Conservation (phyloP, 2,113 vertebrate genomes). For the Menidia beryllina region DNA sequence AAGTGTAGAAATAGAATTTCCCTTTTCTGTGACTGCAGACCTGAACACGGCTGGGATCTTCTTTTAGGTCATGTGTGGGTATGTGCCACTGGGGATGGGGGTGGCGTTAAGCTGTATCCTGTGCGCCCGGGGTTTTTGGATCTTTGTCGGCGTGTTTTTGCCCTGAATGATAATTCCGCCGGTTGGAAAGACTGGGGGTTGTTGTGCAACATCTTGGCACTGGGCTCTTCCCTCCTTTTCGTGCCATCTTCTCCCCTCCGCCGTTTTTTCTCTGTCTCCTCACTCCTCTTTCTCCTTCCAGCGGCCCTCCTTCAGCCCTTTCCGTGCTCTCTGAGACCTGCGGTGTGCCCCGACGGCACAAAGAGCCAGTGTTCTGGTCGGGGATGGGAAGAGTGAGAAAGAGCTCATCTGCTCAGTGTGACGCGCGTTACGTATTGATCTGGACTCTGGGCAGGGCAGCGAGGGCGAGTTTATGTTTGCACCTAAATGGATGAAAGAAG, state of each 20-base stretch:
- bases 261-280: conserved; percentile 60
- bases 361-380: conserved; percentile 69
- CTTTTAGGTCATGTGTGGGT: conserved; percentile 59
- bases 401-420: conserved; percentile 58
- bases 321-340: conserved; percentile 40
- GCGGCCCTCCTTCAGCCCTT: conserved; percentile 51
- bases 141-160: conserved; percentile 66
- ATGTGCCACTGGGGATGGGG: conserved; percentile 55
- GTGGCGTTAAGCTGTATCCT: conserved; percentile 60
- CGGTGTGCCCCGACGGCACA: conserved; percentile 56
- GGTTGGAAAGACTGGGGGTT: conserved; percentile 75
- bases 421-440: conserved; percentile 67
- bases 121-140: conserved; percentile 61
- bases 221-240: conserved; percentile 67
- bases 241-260: conserved; percentile 72
- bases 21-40: conserved; percentile 3
- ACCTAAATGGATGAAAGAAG: conserved; percentile 28
- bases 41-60: conserved; percentile 31
- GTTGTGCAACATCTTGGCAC: conserved; percentile 80
- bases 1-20: conserved; percentile 10
- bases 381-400: conserved; percentile 44
- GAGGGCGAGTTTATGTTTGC: conserved; percentile 52
- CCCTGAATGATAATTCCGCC: conserved; percentile 78
- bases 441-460: conserved; percentile 30
- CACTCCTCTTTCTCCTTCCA: conserved; percentile 55